phyloP scores from a whole-genome alignment of 1,140 invertebrate species.

The Micrasema minimum region DNA sequence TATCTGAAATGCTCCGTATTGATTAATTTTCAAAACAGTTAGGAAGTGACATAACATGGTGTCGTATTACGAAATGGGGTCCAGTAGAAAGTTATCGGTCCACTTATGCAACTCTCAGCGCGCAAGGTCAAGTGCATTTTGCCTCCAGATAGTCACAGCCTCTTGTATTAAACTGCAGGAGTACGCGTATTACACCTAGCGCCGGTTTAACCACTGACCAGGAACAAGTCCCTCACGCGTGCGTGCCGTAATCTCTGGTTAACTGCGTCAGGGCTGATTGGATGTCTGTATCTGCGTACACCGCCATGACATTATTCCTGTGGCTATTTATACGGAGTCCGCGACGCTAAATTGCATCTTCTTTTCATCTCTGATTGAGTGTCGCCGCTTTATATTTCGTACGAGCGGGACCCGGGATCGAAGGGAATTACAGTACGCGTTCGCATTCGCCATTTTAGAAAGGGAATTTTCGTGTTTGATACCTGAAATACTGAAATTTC shows the following conservation, averaged over 20 bases:
- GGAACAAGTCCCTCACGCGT: background rate
- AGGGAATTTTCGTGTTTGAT: background rate
- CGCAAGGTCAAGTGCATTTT: conserved; percentile 16
- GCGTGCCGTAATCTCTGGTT: no score
- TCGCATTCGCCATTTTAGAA: background rate
- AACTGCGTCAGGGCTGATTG: background rate
- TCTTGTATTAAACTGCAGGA: background rate
- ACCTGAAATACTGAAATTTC: background rate
- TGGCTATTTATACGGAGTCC: conserved; percentile 49
- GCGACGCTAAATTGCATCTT: conserved; percentile 52
- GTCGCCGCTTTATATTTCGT: conserved; percentile 44
- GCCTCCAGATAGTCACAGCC: background rate
- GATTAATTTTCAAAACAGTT: no score
- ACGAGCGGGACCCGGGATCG: conserved; percentile 4
- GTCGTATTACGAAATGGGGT: no score
- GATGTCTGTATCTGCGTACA: background rate
- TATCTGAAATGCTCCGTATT: no score
- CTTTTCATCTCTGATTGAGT: conserved; percentile 49
- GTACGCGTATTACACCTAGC: background rate
- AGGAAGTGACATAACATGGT: no score
- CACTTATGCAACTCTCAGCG: background rate
- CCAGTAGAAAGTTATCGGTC: no score
- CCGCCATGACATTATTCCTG: conserved; percentile 38
- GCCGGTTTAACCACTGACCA: background rate
- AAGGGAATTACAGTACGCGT: background rate